Base-by-base conservation (phyloP, 2,888 invertebrate species). In the Tachina grossa region DNA sequence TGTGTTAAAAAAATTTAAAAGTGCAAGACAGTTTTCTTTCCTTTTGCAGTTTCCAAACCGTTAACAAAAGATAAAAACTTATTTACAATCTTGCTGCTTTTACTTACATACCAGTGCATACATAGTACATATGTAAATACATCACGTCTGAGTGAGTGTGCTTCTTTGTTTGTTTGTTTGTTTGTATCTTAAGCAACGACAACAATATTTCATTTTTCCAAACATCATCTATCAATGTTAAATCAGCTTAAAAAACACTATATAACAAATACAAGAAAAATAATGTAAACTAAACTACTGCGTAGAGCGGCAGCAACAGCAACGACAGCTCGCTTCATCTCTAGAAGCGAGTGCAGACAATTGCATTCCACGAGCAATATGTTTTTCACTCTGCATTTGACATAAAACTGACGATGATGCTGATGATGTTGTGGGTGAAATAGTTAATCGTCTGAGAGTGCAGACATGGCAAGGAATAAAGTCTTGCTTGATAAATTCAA, bases 191-290 rank as follows among this genome's bases (percentile, higher is more conserved):
- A 61, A 61, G 19, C 69, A 65, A 69, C 63, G 57, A 79, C 79
- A 79, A 79, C 59, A 83, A 83, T 83, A 80, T 72, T 83, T 83
- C 85, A 80, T 83, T 83, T 77, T 83, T 71, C 75, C 65, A 72
- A 79, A 75, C 85, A 82, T 79, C 85, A 85, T 78, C 78, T 69
- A 75, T 83, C 83, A 83, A 83, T 83, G 72, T 78, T 78, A 77
- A 83, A 72, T 78, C 77, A 83, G 78, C 83, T 74, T 43, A 11
- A 68, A 41, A 31, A 65, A 53, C 31, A 11, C 22, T 10, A 61
- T 11, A 59, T n/a, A 61, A 39, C 31, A 77, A 8, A 8, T 57
- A 65, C 13, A 53, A 11, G 5, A 49, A 66, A n/a, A 41, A 22
- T 19, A 61, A 81, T 39, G 31, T 75, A 69, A 75, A 81, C 68